phyloP scores from a whole-genome alignment of 35 echinoderm and acorn worm genomes.

The Amphiura filiformis region DNA sequence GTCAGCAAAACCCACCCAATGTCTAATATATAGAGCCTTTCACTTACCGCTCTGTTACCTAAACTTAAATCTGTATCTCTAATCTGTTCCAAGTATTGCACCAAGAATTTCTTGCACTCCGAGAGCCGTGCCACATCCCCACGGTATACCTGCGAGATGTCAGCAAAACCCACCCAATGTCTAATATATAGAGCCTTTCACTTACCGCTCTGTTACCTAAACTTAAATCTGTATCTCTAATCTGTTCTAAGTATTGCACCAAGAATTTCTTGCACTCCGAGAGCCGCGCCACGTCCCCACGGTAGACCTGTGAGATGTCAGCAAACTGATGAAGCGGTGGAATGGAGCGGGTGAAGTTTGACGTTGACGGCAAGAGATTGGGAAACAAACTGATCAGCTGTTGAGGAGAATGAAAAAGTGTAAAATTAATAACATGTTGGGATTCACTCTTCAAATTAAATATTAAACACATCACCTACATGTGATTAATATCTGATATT shows the following conservation, averaged over 20 bases:
- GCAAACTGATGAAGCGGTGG: slow-evolving; percentile 91
- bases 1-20: no score
- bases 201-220: slow-evolving; percentile 78
- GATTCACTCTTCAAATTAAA: neutral
- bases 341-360: slow-evolving; percentile 70
- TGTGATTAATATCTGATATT: no score
- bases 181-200: no score
- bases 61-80: neutral
- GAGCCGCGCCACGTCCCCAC: slow-evolving; percentile 43
- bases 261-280: slow-evolving; percentile 64
- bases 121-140: no score
- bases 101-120: slow-evolving; percentile 31
- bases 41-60: slow-evolving; percentile 75
- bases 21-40: no score
- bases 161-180: no score
- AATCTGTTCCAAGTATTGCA: no score
- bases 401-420: slow-evolving; percentile 3
- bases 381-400: slow-evolving; percentile 93
- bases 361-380: slow-evolving; percentile 72
- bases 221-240: slow-evolving; percentile 53
- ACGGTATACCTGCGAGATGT: no score
- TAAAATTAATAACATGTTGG: neutral
- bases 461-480: neutral
- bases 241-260: slow-evolving; percentile 48
- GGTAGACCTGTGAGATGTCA: slow-evolving; percentile 79